A percentile compares a stretch with the other conserved stretches of the same genome.
phyloP scores from a whole-genome alignment of 2,113 vertebrate genomes.

The Ifrita kowaldi region DNA sequence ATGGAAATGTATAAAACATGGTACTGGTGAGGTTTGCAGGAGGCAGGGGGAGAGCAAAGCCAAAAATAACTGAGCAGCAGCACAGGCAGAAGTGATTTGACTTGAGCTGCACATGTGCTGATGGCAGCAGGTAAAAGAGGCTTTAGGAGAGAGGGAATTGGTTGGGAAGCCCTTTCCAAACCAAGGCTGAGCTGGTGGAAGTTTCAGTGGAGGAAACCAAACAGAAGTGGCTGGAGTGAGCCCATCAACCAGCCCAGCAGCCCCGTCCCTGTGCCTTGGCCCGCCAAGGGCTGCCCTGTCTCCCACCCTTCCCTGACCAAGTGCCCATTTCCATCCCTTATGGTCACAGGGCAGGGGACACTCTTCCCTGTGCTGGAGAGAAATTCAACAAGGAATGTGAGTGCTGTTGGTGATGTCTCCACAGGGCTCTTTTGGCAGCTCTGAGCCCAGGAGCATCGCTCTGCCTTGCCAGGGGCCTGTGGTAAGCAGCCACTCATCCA shows the following conservation, averaged over 20 bases:
- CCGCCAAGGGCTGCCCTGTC: neutral
- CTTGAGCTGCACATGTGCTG: neutral
- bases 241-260: accelerated
- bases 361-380: accelerated
- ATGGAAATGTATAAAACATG: neutral
- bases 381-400: neutral
- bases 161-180: neutral
- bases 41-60: neutral
- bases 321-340: neutral
- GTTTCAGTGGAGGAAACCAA: neutral
- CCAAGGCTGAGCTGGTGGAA: neutral
- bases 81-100: neutral
- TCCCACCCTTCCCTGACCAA: neutral
- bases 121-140: neutral
- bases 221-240: neutral
- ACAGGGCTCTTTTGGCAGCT: neutral
- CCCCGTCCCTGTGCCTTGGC: accelerated
- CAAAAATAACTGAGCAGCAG: neutral
- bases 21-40: neutral
- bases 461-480: accelerated
- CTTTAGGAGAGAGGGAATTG: neutral
- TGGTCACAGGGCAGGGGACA: neutral
- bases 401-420: neutral
- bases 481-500: neutral
- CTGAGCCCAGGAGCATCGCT: accelerated